Evolutionary conservation across 2,113 vertebrate genomes (phyloP), one percentile per base, ranked within the genome.

Genomic region (Cryptomyrus ogoouensis): DNA sequence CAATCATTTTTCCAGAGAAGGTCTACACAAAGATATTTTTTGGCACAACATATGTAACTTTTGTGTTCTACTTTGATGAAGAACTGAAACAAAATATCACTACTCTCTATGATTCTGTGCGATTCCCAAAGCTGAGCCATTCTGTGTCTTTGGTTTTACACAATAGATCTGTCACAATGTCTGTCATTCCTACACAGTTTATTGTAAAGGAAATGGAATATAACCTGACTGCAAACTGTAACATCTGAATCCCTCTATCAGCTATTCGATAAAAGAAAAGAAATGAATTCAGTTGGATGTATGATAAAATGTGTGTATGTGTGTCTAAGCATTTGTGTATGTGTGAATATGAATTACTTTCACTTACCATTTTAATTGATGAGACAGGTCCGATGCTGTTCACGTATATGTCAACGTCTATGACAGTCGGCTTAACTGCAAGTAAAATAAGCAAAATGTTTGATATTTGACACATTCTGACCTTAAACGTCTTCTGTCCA

Each of bases 351-450:
- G 42, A 47, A 5, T 46, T 70, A 50, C 10, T 66, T 39, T 87
- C 84, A 96, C 98, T 98, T 96, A 98, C 98, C 98, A 98, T 98
- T 92, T 98, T 98, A 93, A 98, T 98, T 90, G 98, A 98, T 24
- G 98, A 98, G 91, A 98, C 97, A 0, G 98, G 98, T 83, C 98
- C 98, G 85, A 98, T 98, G 95, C 98, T 98, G 95, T 98, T 98
- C 92, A 98, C 96, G 88, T 97, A 98, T 92, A 98, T 98, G 92
- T 98, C 98, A 92, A 98, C 97, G 87, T 98, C 97, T 88, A 98
- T 97, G 88, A 98, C 94, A 0, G 97, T 98, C 24, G 98, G 97
- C 94, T 97, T 97, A 94, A 97, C 98, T 98, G 97, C 91, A 94
- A 94, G 92, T 6, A 17, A 46, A 88, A 44, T 27, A 70, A 70